These are phyloP conservation scores for Harpagifer antarcticus DNA, from an alignment of 2,797 vertebrate genomes.

Conservation along the genomic window DNA sequence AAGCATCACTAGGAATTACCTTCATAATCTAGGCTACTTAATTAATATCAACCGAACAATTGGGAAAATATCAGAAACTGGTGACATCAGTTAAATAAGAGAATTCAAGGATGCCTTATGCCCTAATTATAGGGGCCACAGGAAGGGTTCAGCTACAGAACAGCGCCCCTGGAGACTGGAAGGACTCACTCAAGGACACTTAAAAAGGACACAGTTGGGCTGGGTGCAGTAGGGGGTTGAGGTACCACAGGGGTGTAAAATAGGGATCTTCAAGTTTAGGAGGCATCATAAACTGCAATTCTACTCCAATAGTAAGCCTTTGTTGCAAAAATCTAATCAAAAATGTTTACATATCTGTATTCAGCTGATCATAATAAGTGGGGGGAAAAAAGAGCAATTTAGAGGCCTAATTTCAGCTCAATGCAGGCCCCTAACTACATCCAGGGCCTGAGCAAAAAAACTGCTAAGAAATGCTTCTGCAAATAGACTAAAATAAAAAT, in stretches of 20 bases:
- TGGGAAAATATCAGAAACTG: not conserved
- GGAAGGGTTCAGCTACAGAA: conserved; percentile 12
- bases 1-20: not conserved
- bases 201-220: conserved; percentile 35
- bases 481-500: conserved; percentile 34
- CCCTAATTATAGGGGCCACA: not conserved
- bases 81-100: not conserved
- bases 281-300: not conserved
- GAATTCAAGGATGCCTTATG: not conserved
- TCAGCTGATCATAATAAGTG: not conserved
- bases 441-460: conserved; percentile 21
- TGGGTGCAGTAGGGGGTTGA: too few species aligned
- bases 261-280: not conserved
- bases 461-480: conserved; percentile 7
- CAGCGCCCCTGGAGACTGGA: conserved; percentile 35
- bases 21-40: not conserved
- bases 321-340: not conserved
- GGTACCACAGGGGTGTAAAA: not conserved
- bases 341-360: not conserved
- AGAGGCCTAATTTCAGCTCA: conserved; percentile 12
- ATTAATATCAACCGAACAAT: not conserved
- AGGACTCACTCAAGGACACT: conserved; percentile 41
- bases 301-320: not conserved
- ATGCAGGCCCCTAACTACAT: not conserved
- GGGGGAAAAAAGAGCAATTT: not conserved